Evolutionary conservation across 2,113 vertebrate species (phyloP).

Genomic region (Pachypanchax playfairii): DNA sequence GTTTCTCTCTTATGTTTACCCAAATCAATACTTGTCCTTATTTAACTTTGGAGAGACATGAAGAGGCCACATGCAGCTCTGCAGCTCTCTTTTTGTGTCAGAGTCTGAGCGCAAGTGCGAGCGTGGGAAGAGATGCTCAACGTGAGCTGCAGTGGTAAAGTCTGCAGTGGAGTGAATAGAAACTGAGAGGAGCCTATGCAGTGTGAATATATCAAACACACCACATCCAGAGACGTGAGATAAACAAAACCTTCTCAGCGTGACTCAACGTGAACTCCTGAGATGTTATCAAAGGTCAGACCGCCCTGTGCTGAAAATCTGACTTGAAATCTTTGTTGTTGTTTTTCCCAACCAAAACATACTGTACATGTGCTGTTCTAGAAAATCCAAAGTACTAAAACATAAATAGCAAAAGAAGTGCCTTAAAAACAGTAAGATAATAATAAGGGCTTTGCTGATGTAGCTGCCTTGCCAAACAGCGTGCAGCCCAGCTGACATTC

Average conservation of each 20-base stretch:
- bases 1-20: conserved; percentile 5
- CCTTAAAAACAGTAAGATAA: neutral
- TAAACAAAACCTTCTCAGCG: neutral
- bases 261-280: conserved; percentile 1
- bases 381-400: neutral
- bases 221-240: conserved; percentile 17
- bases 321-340: neutral
- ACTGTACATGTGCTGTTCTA: neutral
- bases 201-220: conserved; percentile 14
- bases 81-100: conserved; percentile 44
- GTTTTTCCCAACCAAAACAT: neutral
- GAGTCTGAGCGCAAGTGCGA: conserved; percentile 19
- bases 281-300: conserved; percentile 3
- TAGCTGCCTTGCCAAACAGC: neutral
- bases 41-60: conserved; percentile 19
- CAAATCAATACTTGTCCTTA: conserved; percentile 47
- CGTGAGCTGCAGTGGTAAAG: conserved; percentile 22
- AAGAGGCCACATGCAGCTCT: conserved; percentile 13
- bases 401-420: neutral
- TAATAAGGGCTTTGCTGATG: neutral
- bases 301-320: neutral
- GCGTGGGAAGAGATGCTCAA: conserved; percentile 46
- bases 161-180: conserved; percentile 20
- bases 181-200: conserved; percentile 3
- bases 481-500: conserved; percentile 3